phyloP scores from a whole-genome alignment of 1,140 invertebrate genomes.

The Acromyrmex charruanus region DNA sequence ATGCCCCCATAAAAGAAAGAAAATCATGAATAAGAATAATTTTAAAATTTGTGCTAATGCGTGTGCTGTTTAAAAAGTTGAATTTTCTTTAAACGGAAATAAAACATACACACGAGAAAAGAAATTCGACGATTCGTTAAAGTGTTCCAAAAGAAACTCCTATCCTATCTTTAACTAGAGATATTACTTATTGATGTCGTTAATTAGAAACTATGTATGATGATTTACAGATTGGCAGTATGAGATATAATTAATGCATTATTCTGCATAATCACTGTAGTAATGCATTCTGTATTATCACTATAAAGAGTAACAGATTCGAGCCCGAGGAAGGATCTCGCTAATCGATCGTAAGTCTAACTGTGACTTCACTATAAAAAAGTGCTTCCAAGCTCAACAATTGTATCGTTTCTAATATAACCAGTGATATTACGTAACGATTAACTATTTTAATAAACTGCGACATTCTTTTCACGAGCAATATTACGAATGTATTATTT shows the following conservation, averaged over 20 bases:
- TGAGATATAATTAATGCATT: conserved; percentile 60
- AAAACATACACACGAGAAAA: neutral
- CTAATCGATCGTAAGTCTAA: conserved; percentile 54
- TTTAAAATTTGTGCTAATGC: neutral
- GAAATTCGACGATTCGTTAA: conserved; percentile 27
- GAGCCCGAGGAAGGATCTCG: conserved; percentile 35
- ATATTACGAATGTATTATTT: conserved; percentile 42
- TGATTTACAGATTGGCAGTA: conserved; percentile 65
- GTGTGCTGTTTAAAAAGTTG: neutral
- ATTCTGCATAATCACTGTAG: conserved; percentile 45
- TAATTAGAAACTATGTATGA: conserved; percentile 63
- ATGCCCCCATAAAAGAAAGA: neutral
- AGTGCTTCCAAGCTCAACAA: conserved; percentile 65
- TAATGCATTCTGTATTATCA: conserved; percentile 54
- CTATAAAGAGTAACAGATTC: conserved; percentile 52
- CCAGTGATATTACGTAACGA: conserved; percentile 56
- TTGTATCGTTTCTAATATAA: conserved; percentile 55
- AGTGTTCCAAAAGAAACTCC: conserved; percentile 27
- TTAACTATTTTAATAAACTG: conserved; percentile 57
- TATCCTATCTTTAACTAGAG: conserved; percentile 33
- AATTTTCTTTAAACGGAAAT: conserved; percentile 4
- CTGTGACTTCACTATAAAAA: conserved; percentile 61
- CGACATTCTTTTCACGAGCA: conserved; percentile 27
- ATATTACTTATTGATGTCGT: conserved; percentile 52
- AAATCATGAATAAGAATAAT: neutral